Percentiles rank a stretch among this genome's conserved stretches.
phyloP scores from a whole-genome alignment of 2,797 vertebrate species.

The Hippoglossus hippoglossus region DNA sequence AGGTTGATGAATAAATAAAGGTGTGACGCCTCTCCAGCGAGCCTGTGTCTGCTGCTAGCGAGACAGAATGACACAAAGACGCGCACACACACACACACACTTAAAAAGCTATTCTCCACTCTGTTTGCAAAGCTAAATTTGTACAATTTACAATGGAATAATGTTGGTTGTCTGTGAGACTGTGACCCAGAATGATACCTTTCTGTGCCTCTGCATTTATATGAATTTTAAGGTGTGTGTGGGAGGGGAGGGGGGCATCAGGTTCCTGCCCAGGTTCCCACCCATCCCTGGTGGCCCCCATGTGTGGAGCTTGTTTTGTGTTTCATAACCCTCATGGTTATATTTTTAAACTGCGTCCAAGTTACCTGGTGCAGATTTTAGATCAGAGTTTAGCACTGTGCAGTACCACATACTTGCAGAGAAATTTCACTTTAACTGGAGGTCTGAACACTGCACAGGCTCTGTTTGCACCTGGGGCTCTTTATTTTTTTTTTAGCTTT shows the following conservation, averaged over 20 bases:
- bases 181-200: slow-evolving; percentile 38
- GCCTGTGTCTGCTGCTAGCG: slow-evolving; percentile 62
- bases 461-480: background rate
- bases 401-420: background rate
- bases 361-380: slow-evolving; percentile 16
- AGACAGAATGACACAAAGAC: slow-evolving; percentile 55
- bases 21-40: slow-evolving; percentile 62
- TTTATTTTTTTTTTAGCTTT: no score
- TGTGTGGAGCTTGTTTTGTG: slow-evolving; percentile 14
- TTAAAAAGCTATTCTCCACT: slow-evolving; percentile 29
- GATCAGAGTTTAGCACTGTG: background rate
- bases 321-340: background rate
- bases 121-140: slow-evolving; percentile 59
- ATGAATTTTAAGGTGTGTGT: slow-evolving; percentile 7
- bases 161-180: slow-evolving; percentile 54
- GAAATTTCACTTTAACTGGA: background rate
- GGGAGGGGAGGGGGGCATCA: background rate
- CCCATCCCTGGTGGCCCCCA: slow-evolving; percentile 5
- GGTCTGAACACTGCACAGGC: background rate
- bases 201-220: slow-evolving; percentile 41
- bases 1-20: slow-evolving; percentile 82
- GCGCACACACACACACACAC: slow-evolving; percentile 31
- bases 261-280: background rate
- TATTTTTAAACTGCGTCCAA: slow-evolving; percentile 5
- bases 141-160: slow-evolving; percentile 40